These are phyloP conservation scores for Lutjanus argentimaculatus DNA, from an alignment of 2,797 vertebrate species.

Conservation along the genomic window DNA sequence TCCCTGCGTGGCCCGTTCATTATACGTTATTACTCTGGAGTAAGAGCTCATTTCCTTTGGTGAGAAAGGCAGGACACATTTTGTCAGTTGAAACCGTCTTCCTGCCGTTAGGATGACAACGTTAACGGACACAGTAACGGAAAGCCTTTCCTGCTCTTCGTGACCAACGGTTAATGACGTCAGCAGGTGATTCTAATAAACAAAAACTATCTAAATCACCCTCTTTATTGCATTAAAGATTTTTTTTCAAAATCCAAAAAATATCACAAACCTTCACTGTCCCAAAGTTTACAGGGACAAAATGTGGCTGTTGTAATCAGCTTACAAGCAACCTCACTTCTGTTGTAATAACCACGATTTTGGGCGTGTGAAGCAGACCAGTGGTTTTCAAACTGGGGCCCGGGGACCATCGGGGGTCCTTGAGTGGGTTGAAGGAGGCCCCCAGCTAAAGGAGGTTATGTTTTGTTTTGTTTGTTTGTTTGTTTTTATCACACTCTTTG, in stretches of 20 bases:
- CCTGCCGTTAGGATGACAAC: background rate
- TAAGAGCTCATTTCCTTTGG: background rate
- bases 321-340: background rate
- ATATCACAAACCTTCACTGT: background rate
- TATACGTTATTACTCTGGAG: background rate
- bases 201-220: background rate
- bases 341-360: background rate
- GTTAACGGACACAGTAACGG: background rate
- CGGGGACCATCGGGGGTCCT: too few species aligned
- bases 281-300: background rate
- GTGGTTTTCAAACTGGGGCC: too few species aligned
- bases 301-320: background rate
- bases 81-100: conserved; percentile 3
- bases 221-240: background rate
- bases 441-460: too few species aligned
- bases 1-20: background rate
- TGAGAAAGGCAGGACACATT: background rate
- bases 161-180: background rate
- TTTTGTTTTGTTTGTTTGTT: too few species aligned
- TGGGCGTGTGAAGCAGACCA: background rate
- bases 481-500: too few species aligned
- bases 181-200: background rate
- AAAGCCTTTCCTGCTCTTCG: conserved; percentile 11
- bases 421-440: too few species aligned
- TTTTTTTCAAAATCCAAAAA: background rate